Conservation (phyloP, 2,113 vertebrate species). For the Saccopteryx leptura region DNA sequence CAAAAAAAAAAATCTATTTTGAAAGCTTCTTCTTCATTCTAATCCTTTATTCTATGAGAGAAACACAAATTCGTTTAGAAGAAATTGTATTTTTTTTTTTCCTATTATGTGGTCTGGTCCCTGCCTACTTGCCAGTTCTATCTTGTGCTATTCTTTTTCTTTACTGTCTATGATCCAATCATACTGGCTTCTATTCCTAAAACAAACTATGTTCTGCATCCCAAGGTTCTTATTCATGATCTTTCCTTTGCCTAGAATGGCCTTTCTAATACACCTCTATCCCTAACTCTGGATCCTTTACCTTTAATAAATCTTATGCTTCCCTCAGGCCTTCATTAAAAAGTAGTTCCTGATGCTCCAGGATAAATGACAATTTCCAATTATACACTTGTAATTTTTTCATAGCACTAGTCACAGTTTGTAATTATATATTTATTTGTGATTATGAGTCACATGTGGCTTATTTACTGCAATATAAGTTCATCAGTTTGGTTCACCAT, state of each 20-base stretch:
- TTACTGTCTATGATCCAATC: background rate
- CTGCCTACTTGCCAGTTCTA: background rate
- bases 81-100: background rate
- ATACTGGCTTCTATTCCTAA: constrained; percentile 15
- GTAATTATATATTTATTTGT: constrained; percentile 18
- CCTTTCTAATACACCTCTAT: background rate
- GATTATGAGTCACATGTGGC: background rate
- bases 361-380: background rate
- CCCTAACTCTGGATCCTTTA: background rate
- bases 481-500: background rate
- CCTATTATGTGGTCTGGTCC: background rate
- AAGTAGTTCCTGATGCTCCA: background rate
- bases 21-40: constrained; percentile 5
- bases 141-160: background rate
- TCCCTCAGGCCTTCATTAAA: constrained; percentile 31
- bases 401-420: background rate
- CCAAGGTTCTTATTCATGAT: background rate
- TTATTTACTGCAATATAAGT: background rate
- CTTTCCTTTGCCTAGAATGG: background rate
- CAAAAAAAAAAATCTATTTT: constrained; percentile 34
- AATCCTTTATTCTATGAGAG: background rate
- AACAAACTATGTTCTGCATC: background rate
- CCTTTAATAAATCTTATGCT: constrained; percentile 41
- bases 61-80: constrained; percentile 10
- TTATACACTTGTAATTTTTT: background rate